Base-by-base conservation (phyloP, 2,888 invertebrate genomes). In the Drosophila rubida region DNA sequence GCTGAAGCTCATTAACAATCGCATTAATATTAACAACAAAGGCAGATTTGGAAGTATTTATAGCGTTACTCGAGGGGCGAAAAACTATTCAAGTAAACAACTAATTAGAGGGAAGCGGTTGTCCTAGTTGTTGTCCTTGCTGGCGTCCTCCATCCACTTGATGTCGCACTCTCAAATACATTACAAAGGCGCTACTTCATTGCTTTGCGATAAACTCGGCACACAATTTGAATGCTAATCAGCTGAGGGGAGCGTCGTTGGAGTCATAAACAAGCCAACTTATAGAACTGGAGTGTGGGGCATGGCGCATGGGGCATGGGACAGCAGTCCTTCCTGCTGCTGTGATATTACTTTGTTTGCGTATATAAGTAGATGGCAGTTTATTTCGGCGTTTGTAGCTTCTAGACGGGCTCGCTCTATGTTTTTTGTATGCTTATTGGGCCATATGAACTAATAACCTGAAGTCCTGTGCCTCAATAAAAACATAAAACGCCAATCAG, bases 181-280 rank as follows among this genome's bases (percentile, higher is more conserved):
- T 80, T 83, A 70, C 84, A 78, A 83, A 83, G 75, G 86, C 74
- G 80, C 78, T 78, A 86, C 75, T 84, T 86, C 83, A 86, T 86
- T 86, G 88, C 86, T 87, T 86, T 83, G 86, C 87, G 88, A 88
- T 88, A 88, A 87, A 75, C 71, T 82, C 75, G 71, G 88, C 84
- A 86, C 84, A 86, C 84, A 86, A 84, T 84, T 88, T 85, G 84
- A 85, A 85, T 85, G 84, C 80, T 85, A 85, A 85, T 85, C 81
- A 88, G 84, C 61, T 46, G 35, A 22, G 60, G 14, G 13, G 32
- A 37, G 39, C 7, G 39, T 32, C 27, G 42, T 11, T 51, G 11
- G 7, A 25, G 19, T 55, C 70, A 74, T 80, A 63, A 68, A 69
- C 69, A 70, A 62, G 78, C 63, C 70, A 76, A 76, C 64, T 77